phyloP scores from a whole-genome alignment of 1,140 invertebrate genomes.

The Patella vulgata region DNA sequence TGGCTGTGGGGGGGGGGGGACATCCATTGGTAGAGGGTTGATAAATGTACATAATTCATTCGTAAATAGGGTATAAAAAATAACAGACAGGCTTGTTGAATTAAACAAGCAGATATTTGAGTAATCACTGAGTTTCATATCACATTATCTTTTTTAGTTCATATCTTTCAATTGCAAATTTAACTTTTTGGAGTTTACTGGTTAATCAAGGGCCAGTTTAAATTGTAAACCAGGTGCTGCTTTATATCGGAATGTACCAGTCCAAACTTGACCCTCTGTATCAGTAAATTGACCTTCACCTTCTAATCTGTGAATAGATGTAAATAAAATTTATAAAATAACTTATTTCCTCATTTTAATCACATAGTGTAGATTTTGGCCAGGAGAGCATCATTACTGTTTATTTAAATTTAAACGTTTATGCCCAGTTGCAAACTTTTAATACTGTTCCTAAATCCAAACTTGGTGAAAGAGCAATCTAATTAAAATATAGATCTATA shows the following conservation, averaged over 20 bases:
- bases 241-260: conserved; percentile 57
- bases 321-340: conserved; percentile 18
- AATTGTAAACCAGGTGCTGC: conserved; percentile 58
- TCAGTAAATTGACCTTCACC: conserved; percentile 62
- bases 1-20: too few species aligned
- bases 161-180: too few species aligned
- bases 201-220: conserved; percentile 50
- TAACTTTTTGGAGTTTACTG: too few species aligned
- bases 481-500: too few species aligned
- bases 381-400: background rate
- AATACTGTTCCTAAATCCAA: too few species aligned
- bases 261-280: conserved; percentile 61
- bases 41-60: too few species aligned
- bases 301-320: conserved; percentile 52
- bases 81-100: too few species aligned
- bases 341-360: background rate
- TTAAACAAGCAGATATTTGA: too few species aligned
- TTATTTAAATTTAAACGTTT: conserved; percentile 1
- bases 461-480: background rate
- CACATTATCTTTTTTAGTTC: too few species aligned
- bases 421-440: background rate
- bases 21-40: too few species aligned
- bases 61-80: too few species aligned
- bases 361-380: background rate
- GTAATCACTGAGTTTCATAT: too few species aligned